These are phyloP conservation scores for Rhinopithecus roxellana DNA, from an alignment of 2,113 vertebrate genomes.

Conservation along the genomic window DNA sequence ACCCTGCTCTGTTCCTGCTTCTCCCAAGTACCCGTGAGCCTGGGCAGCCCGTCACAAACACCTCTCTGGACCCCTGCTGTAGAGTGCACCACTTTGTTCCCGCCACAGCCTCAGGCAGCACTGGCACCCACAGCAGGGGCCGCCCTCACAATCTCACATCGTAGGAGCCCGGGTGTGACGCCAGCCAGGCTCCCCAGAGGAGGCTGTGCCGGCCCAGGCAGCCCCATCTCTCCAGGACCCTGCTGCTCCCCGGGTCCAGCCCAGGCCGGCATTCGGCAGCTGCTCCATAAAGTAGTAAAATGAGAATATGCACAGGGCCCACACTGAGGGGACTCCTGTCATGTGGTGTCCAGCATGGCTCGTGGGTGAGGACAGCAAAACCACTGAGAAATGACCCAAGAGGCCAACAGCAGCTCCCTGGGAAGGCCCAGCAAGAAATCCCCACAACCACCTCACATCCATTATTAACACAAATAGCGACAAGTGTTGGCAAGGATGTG, in stretches of 20 bases:
- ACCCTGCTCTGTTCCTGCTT: background rate
- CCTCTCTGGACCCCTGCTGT: background rate
- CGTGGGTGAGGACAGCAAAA: background rate
- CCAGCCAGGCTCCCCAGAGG: background rate
- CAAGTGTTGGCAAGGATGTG: too few species aligned
- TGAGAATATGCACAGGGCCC: accelerated
- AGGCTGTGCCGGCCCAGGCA: background rate
- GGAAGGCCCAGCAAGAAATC: background rate
- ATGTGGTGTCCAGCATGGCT: background rate
- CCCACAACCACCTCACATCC: background rate
- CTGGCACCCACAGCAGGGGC: background rate
- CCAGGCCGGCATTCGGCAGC: accelerated
- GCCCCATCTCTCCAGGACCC: background rate
- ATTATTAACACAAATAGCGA: background rate
- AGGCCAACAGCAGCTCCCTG: background rate
- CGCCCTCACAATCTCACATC: background rate
- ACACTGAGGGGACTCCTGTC: background rate
- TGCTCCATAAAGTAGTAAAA: background rate
- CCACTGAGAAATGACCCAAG: background rate
- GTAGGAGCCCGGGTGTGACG: background rate
- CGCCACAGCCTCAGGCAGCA: background rate
- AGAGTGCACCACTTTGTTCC: accelerated
- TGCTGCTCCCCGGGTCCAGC: background rate
- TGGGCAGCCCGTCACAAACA: background rate
- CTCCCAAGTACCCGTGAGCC: background rate